phyloP scores from a whole-genome alignment of 2,888 invertebrate genomes.

The Eilema griseolum region DNA sequence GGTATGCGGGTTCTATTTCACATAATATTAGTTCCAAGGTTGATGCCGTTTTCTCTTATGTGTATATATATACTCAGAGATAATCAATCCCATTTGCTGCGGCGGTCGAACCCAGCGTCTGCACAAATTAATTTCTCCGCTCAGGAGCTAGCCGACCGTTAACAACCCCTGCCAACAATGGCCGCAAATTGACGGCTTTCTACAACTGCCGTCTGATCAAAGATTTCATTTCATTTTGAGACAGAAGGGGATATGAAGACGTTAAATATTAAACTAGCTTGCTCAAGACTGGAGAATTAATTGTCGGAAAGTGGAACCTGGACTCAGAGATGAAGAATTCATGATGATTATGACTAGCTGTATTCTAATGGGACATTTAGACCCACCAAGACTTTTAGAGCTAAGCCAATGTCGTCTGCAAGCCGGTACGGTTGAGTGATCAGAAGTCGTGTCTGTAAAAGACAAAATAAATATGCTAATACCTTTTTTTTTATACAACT shows the following conservation, averaged over 20 bases:
- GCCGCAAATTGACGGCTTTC: slow-evolving; percentile 14
- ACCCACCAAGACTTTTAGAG: too few relatives aligned
- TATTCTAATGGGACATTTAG: too few relatives aligned
- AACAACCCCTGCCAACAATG: slow-evolving; percentile 15
- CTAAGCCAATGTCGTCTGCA: too few relatives aligned
- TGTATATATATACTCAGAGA: background rate
- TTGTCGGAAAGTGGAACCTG: too few relatives aligned
- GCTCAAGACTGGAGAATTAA: too few relatives aligned
- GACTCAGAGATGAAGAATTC: too few relatives aligned
- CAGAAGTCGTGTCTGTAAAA: too few relatives aligned
- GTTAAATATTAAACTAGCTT: too few relatives aligned
- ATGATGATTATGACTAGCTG: background rate
- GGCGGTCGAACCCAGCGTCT: slow-evolving; percentile 40
- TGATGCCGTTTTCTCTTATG: background rate
- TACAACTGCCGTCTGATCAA: background rate
- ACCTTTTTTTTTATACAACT: too few relatives aligned
- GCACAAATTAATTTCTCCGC: slow-evolving; percentile 45
- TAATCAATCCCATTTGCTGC: slow-evolving; percentile 7
- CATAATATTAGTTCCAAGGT: background rate
- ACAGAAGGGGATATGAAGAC: slow-evolving; percentile 2
- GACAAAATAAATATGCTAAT: too few relatives aligned
- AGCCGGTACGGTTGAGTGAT: too few relatives aligned
- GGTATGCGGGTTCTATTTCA: too few relatives aligned
- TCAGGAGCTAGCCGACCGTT: slow-evolving; percentile 14
- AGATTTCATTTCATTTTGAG: slow-evolving; percentile 14